Evolutionary conservation across 2,888 invertebrate genomes (phyloP).

Genomic region (Timema cristinae): DNA sequence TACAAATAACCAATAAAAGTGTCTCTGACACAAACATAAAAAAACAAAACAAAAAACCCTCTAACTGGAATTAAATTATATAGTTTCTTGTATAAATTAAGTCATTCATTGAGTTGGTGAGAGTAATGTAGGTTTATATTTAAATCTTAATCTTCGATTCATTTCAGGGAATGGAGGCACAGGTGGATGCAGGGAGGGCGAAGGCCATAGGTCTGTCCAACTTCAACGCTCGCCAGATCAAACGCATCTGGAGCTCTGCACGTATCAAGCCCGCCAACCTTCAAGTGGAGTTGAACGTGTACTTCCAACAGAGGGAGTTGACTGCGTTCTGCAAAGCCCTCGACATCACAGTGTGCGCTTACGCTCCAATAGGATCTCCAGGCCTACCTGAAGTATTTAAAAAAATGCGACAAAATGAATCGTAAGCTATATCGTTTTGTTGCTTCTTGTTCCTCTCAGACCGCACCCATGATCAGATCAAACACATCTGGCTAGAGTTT

Average conservation of each 20-base stretch:
- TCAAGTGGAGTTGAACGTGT: constrained; percentile 52
- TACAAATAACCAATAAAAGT: too few species aligned
- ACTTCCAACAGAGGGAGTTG: constrained; percentile 44
- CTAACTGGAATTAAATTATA: too few species aligned
- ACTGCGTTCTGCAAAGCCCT: constrained; percentile 40
- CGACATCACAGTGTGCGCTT: constrained; percentile 38
- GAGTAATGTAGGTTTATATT: too few species aligned
- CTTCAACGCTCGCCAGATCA: constrained; percentile 70
- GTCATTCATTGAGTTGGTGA: too few species aligned
- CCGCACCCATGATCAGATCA: too few species aligned
- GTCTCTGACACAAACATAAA: too few species aligned
- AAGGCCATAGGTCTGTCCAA: constrained; percentile 84
- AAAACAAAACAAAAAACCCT: too few species aligned
- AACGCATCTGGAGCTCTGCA: constrained; percentile 57
- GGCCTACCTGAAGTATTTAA: constrained; percentile 21
- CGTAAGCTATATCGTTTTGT: too few species aligned
- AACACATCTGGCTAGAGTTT: too few species aligned
- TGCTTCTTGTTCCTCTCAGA: too few species aligned
- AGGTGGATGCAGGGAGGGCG: constrained; percentile 63
- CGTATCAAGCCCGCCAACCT: constrained; percentile 60
- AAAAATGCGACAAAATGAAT: background rate
- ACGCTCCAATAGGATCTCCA: constrained; percentile 36
- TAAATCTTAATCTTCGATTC: too few species aligned
- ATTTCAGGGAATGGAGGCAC: constrained; percentile 59
- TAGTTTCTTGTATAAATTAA: too few species aligned